These are phyloP conservation scores for Synanthedon vespiformis DNA, from an alignment of 2,888 invertebrate species.

Conservation along the genomic window DNA sequence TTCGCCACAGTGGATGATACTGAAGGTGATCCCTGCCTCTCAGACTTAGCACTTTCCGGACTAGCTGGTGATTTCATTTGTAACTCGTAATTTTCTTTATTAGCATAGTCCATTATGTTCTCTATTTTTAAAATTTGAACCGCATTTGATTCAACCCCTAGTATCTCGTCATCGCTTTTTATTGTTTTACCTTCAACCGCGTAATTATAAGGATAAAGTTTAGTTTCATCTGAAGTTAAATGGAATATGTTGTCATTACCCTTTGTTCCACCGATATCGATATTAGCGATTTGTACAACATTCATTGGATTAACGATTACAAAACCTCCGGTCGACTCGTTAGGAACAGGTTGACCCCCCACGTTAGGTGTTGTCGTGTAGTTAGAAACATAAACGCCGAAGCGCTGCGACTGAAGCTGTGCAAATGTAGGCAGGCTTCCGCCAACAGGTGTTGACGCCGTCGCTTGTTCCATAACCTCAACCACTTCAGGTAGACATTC, in stretches of 20 bases:
- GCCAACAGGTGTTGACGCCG: slow-evolving; percentile 45
- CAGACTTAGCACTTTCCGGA: slow-evolving; percentile 56
- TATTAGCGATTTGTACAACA: slow-evolving; percentile 44
- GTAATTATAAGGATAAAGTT: slow-evolving; percentile 48
- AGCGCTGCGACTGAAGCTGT: slow-evolving; percentile 72
- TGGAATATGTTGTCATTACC: slow-evolving; percentile 46
- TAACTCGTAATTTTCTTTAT: slow-evolving; percentile 62
- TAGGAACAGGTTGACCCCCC: slow-evolving; percentile 78
- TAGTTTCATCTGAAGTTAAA: slow-evolving; percentile 42
- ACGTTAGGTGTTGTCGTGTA: slow-evolving; percentile 76
- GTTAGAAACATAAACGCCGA: slow-evolving; percentile 71
- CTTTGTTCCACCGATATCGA: slow-evolving; percentile 36
- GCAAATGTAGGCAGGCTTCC: slow-evolving; percentile 75
- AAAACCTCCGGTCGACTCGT: slow-evolving; percentile 64
- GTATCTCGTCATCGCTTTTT: slow-evolving; percentile 41
- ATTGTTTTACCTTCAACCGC: slow-evolving; percentile 54
- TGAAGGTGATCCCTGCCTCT: slow-evolving; percentile 44
- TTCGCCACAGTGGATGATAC: slow-evolving; percentile 52
- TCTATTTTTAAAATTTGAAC: slow-evolving; percentile 59
- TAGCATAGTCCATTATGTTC: slow-evolving; percentile 63
- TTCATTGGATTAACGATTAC: slow-evolving; percentile 56
- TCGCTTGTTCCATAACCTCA: slow-evolving; percentile 61
- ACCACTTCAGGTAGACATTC: slow-evolving; percentile 65
- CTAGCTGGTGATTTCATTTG: slow-evolving; percentile 64
- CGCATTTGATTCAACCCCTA: slow-evolving; percentile 39